Conservation (phyloP, 2,797 vertebrate species). For the Apogon talboti region DNA sequence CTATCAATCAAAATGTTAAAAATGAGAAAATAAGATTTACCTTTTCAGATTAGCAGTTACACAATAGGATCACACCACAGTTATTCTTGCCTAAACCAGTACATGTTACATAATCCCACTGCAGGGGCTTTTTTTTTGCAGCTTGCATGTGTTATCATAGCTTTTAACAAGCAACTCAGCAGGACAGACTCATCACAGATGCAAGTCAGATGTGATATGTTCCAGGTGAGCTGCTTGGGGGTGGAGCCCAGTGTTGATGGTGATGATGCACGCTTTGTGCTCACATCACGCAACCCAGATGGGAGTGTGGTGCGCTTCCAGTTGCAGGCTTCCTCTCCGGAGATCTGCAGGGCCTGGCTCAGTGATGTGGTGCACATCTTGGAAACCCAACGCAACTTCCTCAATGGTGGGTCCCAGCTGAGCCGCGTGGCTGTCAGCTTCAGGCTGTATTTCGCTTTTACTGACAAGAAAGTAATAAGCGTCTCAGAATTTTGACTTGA, state of each 20-base stretch:
- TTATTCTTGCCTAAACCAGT: slow-evolving; percentile 13
- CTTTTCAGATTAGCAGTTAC: slow-evolving; percentile 32
- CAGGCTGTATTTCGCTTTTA: slow-evolving; percentile 8
- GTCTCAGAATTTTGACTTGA: too few species aligned
- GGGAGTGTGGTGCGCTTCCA: slow-evolving; percentile 86
- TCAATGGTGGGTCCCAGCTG: slow-evolving; percentile 85
- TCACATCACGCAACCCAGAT: slow-evolving; percentile 91
- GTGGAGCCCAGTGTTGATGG: slow-evolving; percentile 87
- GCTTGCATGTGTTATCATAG: slow-evolving; percentile 33
- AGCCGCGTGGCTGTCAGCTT: background rate
- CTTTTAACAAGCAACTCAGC: slow-evolving; percentile 58
- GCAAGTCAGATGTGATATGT: slow-evolving; percentile 64
- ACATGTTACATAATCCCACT: slow-evolving; percentile 50
- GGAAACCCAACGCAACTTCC: slow-evolving; percentile 93
- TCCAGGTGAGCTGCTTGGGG: slow-evolving; percentile 92
- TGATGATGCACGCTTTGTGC: slow-evolving; percentile 86
- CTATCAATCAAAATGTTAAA: slow-evolving; percentile 11
- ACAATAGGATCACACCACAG: slow-evolving; percentile 33
- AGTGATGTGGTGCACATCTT: slow-evolving; percentile 90
- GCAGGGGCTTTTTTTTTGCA: slow-evolving; percentile 28
- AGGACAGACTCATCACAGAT: slow-evolving; percentile 46
- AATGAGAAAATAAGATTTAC: slow-evolving; percentile 15
- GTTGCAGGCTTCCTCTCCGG: slow-evolving; percentile 83
- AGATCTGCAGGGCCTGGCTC: slow-evolving; percentile 88
- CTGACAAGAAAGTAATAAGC: too few species aligned